Evolutionary conservation across 1,140 invertebrate genomes (phyloP).

Genomic region (Onthophagus taurus): DNA sequence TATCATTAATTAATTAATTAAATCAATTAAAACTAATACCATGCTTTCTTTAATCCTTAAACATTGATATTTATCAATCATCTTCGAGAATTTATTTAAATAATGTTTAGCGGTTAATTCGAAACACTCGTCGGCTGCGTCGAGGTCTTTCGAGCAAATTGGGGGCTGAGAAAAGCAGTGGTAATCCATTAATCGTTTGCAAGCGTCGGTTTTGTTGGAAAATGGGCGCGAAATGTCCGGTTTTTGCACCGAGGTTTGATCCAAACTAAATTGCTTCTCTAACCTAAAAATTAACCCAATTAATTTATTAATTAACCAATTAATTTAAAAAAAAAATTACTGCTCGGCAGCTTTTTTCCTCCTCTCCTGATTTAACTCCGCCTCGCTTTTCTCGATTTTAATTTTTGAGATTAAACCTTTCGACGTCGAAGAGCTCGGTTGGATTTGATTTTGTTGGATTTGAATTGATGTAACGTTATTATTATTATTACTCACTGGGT

Average conservation of each 20-base stretch:
- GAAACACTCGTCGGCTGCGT: slow-evolving; percentile 69
- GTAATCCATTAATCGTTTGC: slow-evolving; percentile 68
- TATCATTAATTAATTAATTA: too few relatives aligned
- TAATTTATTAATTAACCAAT: too few relatives aligned
- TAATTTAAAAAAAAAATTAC: too few relatives aligned
- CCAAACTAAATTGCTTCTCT: slow-evolving; percentile 65
- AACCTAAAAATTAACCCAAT: too few relatives aligned
- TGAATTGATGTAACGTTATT: background rate
- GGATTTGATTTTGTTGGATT: background rate
- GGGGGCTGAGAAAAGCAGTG: slow-evolving; percentile 69
- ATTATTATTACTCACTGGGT: too few relatives aligned
- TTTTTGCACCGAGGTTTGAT: slow-evolving; percentile 66
- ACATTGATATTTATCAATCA: slow-evolving; percentile 71
- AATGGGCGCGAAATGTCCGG: slow-evolving; percentile 73
- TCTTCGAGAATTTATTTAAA: slow-evolving; percentile 60
- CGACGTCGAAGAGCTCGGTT: too few relatives aligned
- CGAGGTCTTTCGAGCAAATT: slow-evolving; percentile 53
- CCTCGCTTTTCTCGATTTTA: too few relatives aligned
- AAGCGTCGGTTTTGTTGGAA: slow-evolving; percentile 61
- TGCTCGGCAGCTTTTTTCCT: too few relatives aligned
- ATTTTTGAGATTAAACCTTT: too few relatives aligned
- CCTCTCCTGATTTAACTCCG: too few relatives aligned
- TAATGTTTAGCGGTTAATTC: slow-evolving; percentile 63
- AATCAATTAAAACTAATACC: too few relatives aligned
- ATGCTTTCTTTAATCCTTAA: slow-evolving; percentile 76